Conservation (phyloP, 2,797 vertebrate species). For the Podargus strigoides region DNA sequence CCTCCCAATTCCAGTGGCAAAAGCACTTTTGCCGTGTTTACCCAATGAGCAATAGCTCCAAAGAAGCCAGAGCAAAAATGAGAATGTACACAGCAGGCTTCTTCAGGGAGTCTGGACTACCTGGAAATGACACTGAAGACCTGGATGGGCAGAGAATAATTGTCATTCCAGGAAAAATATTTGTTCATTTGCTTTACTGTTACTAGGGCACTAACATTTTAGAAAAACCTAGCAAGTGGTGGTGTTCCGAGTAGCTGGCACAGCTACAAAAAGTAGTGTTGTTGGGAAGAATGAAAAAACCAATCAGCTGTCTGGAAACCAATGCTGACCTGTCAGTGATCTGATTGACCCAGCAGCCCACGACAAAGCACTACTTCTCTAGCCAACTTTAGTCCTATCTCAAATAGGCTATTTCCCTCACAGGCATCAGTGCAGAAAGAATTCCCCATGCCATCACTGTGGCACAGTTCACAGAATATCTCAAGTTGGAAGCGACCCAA, state of each 20-base stretch:
- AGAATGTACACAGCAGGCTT: background rate
- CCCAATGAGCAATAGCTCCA: background rate
- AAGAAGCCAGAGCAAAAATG: background rate
- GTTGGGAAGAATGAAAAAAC: background rate
- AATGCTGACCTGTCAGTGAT: background rate
- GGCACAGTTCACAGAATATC: background rate
- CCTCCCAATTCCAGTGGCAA: background rate
- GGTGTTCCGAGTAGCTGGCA: background rate
- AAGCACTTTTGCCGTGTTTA: background rate
- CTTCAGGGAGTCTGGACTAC: background rate
- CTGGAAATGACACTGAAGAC: background rate
- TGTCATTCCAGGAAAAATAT: background rate
- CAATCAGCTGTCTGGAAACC: background rate
- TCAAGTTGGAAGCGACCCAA: background rate
- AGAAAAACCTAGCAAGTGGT: background rate
- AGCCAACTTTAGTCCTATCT: background rate
- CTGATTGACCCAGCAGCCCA: background rate
- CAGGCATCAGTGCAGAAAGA: background rate
- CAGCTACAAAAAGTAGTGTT: background rate
- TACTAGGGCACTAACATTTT: background rate
- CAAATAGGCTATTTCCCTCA: background rate
- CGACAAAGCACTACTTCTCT: background rate
- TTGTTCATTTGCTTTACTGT: background rate
- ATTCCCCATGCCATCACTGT: background rate
- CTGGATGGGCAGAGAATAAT: background rate